phyloP scores from a whole-genome alignment of 2,113 vertebrate genomes.

The Oryzias curvinotus region DNA sequence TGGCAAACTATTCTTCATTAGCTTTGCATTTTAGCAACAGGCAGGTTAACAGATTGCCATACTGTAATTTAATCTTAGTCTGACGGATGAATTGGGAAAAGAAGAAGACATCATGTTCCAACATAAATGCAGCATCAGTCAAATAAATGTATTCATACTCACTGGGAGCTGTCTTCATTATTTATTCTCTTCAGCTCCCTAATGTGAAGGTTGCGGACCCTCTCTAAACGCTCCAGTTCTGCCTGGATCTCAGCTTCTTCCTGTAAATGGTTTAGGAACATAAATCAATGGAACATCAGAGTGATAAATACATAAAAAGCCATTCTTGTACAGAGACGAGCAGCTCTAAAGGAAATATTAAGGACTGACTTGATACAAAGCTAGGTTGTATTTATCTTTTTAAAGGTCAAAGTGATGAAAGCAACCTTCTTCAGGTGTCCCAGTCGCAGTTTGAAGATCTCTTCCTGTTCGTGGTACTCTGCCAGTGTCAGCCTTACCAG shows the following conservation, averaged over 20 bases:
- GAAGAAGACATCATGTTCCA: constrained; percentile 19
- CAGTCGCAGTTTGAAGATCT: constrained; percentile 98
- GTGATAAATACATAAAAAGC: constrained; percentile 54
- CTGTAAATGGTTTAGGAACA: constrained; percentile 81
- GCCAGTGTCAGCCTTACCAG: constrained; percentile 90
- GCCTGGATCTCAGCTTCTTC: constrained; percentile 99
- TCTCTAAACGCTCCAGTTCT: constrained; percentile 97
- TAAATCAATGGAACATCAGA: constrained; percentile 45
- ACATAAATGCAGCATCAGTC: constrained; percentile 34
- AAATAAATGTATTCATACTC: constrained; percentile 70
- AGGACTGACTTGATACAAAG: constrained; percentile 34
- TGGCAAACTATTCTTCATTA: background rate
- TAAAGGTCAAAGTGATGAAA: background rate
- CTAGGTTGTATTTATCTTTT: background rate
- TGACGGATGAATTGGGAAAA: background rate
- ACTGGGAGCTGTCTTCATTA: constrained; percentile 99
- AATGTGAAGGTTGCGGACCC: constrained; percentile 99
- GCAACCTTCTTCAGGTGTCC: constrained; percentile 98
- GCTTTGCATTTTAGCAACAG: background rate
- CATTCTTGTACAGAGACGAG: constrained; percentile 39
- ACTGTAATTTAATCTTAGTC: background rate
- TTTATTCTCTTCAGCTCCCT: constrained; percentile 99
- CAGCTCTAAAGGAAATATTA: constrained; percentile 54
- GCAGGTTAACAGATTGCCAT: background rate
- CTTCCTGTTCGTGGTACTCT: constrained; percentile 99